Evolutionary conservation across 2,888 invertebrate species (phyloP), one percentile per base, ranked within the genome.

Genomic region (Meganola albula): DNA sequence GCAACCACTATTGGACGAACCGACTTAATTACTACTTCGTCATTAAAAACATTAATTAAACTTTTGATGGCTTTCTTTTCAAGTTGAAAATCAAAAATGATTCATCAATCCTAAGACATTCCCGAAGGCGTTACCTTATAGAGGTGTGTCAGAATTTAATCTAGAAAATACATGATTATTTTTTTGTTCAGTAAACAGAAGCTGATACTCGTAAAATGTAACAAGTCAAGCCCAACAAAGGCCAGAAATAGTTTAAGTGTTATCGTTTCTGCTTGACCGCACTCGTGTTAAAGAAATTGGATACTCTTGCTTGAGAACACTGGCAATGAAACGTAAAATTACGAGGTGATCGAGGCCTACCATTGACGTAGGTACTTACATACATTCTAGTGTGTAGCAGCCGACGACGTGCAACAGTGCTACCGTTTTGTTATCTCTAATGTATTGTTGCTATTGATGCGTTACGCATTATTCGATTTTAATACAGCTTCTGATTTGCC

Each of bases 291-390:
- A 65, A 74, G 74, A 71, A 77, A 79, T 82, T 75, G 73, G 76
- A 78, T 79, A 70, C 74, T 73, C 62, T 74, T 71, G 76, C 67
- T 64, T 67, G 74, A 75, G 68, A 72, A 70, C 68, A 74, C 68
- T 68, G 65, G 64, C 74, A 78, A 75, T 79, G 74, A 64, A 68
- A 71, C 79, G 78, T 78, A 69, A 80, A 80, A 82, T 82, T 73
- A 68, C 66, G 58, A 63, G 63, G 66, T 65, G 66, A 72, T 70
- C 60, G 68, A 65, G 62, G 59, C 58, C 61, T 70, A 66, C 59
- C 58, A 58, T 54, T 54, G 60, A 63, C 54, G 59, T 61, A 44
- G 43, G 45, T 47, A 46, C 44, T 34, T 33, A 43, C 37, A n/a
- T n/a, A n/a, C n/a, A 50, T 48, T 52, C 36, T 31, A 47, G 37